phyloP scores from a whole-genome alignment of 2,797 vertebrate species.

The Lithobates pipiens region DNA sequence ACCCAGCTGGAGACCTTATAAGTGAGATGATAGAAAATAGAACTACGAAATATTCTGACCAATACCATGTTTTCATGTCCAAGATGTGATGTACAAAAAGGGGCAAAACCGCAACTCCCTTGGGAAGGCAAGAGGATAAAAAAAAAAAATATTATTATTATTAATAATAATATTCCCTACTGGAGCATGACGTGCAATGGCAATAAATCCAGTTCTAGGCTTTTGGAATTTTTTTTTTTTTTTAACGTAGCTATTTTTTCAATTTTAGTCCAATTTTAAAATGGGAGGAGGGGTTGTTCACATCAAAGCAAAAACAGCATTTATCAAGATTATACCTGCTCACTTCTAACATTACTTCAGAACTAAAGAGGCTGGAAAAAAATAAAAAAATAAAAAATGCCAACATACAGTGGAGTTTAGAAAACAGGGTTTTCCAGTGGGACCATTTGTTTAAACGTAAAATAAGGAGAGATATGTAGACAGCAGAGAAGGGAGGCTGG shows the following conservation, averaged over 20 bases:
- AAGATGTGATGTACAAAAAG: constrained; percentile 20
- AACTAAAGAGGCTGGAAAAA: no score
- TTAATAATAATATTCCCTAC: no score
- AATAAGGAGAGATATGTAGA: no score
- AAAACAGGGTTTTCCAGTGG: neutral
- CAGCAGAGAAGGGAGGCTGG: neutral
- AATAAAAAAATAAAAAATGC: no score
- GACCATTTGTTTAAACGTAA: neutral
- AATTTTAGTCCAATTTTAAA: no score
- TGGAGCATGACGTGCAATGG: no score
- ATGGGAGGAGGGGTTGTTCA: no score
- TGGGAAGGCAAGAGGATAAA: neutral
- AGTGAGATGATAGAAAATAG: constrained; percentile 33
- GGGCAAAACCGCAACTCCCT: constrained; percentile 25
- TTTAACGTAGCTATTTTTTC: no score
- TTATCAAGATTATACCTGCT: neutral
- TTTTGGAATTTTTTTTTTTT: no score
- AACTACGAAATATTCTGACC: constrained; percentile 7
- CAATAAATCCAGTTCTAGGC: no score
- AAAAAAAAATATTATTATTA: no score
- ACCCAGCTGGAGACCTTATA: constrained; percentile 17
- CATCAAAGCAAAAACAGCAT: no score
- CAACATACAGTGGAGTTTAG: neutral
- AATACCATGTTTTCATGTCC: constrained; percentile 9
- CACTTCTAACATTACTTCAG: neutral